These are phyloP conservation scores for Urosaurus nigricauda DNA, from an alignment of 2,797 vertebrate genomes.

Conservation along the genomic window DNA sequence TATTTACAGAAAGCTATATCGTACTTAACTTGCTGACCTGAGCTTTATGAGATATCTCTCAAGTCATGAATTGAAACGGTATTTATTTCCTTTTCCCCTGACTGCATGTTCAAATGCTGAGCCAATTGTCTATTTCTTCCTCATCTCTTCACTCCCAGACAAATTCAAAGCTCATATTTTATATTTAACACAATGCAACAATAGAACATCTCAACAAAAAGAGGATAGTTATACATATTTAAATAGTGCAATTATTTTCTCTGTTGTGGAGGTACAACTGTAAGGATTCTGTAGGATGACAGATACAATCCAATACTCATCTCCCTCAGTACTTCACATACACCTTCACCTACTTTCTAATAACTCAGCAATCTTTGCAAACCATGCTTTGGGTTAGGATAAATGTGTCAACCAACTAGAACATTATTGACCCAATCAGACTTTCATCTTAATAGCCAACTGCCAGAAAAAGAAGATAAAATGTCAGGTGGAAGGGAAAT, in stretches of 20 bases:
- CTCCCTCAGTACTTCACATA: neutral
- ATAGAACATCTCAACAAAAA: neutral
- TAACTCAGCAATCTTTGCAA: neutral
- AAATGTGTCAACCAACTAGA: neutral
- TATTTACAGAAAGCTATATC: conserved; percentile 54
- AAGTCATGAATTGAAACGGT: conserved; percentile 33
- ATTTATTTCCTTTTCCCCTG: conserved; percentile 33
- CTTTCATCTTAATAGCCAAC: neutral
- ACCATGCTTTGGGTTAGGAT: neutral
- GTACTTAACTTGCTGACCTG: conserved; percentile 25
- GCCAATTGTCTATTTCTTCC: conserved; percentile 17
- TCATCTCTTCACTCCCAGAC: conserved; percentile 1
- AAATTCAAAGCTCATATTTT: conserved; percentile 35
- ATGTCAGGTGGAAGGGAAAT: neutral
- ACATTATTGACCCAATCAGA: neutral
- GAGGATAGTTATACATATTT: neutral
- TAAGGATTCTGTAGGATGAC: neutral
- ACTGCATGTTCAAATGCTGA: conserved; percentile 32
- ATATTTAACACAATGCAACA: neutral
- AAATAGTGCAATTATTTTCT: neutral
- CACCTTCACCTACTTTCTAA: neutral
- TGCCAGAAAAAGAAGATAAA: neutral
- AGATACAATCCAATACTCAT: neutral
- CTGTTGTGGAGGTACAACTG: neutral
- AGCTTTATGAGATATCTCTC: conserved; percentile 27